Evolutionary conservation across 2,888 invertebrate genomes (phyloP).

Genomic region (Cephus spinipes): DNA sequence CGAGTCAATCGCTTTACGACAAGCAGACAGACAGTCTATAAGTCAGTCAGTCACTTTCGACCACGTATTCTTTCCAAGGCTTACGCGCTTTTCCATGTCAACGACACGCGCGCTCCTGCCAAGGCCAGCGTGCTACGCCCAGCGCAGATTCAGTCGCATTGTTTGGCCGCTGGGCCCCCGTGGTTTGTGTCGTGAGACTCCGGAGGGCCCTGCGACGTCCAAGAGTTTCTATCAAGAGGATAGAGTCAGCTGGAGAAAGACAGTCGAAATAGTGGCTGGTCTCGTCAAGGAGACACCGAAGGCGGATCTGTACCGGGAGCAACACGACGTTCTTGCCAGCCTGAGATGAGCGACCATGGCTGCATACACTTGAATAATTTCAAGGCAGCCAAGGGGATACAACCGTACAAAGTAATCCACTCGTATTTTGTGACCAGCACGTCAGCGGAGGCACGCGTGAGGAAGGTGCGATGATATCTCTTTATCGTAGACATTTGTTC

Average conservation of each 20-base stretch:
- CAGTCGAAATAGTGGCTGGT: constrained; percentile 44
- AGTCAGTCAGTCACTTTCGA: not conserved
- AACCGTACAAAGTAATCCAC: constrained; percentile 83
- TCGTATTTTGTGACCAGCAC: constrained; percentile 88
- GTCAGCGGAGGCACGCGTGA: constrained; percentile 81
- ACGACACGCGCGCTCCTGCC: constrained; percentile 54
- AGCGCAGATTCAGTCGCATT: constrained; percentile 33
- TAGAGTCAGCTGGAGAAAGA: constrained; percentile 43
- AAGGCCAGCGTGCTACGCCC: constrained; percentile 58
- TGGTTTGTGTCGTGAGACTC: constrained; percentile 41
- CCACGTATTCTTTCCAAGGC: constrained; percentile 17
- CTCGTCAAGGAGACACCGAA: not conserved
- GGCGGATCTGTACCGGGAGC: not conserved
- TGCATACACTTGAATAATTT: constrained; percentile 85
- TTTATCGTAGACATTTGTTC: constrained; percentile 19
- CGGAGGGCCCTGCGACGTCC: constrained; percentile 43
- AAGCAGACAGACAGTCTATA: not conserved
- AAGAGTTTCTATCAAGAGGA: not conserved
- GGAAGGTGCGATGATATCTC: constrained; percentile 75
- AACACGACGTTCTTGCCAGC: constrained; percentile 36
- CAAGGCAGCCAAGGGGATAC: constrained; percentile 81
- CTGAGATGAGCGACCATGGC: constrained; percentile 76
- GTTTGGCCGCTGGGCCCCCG: constrained; percentile 26
- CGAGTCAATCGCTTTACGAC: not conserved
- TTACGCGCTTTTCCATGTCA: constrained; percentile 56